A percentile compares a stretch with the other conserved stretches of the same genome.
phyloP scores from a whole-genome alignment of 2,888 invertebrate species.

The Lasioglossum figueresi region DNA sequence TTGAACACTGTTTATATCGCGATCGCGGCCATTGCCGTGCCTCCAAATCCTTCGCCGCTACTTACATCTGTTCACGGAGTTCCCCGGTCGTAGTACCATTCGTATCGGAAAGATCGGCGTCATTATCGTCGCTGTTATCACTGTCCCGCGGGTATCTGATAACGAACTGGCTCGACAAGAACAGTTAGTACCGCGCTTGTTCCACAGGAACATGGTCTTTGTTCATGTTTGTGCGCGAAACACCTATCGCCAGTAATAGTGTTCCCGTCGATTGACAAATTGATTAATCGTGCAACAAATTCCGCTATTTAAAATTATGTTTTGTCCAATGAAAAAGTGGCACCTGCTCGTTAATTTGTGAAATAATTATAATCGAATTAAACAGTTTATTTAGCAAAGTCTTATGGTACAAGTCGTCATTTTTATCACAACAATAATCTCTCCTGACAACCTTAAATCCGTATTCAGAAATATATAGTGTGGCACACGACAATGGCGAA shows the following conservation, averaged over 20 bases:
- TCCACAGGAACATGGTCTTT: constrained; percentile 35
- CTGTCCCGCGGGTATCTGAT: constrained; percentile 47
- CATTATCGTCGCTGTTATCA: constrained; percentile 52
- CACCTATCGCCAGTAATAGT: constrained; percentile 26
- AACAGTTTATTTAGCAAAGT: too few species aligned
- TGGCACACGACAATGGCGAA: not conserved
- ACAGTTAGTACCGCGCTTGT: constrained; percentile 42
- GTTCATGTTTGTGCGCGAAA: not conserved
- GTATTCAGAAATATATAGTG: not conserved
- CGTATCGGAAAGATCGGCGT: constrained; percentile 38
- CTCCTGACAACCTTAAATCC: not conserved
- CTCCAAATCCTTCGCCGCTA: not conserved
- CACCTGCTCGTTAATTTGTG: not conserved
- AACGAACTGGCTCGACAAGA: constrained; percentile 26
- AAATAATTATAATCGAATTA: not conserved
- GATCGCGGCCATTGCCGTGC: not conserved
- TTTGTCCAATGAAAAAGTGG: not conserved
- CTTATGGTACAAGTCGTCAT: too few species aligned
- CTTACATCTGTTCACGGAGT: constrained; percentile 10
- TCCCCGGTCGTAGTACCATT: constrained; percentile 21
- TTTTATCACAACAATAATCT: not conserved
- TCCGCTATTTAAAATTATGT: not conserved
- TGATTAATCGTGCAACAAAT: not conserved
- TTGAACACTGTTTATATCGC: not conserved
- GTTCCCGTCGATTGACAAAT: not conserved